phyloP scores from a whole-genome alignment of 2,113 vertebrate genomes.

The Hipposideros armiger region DNA sequence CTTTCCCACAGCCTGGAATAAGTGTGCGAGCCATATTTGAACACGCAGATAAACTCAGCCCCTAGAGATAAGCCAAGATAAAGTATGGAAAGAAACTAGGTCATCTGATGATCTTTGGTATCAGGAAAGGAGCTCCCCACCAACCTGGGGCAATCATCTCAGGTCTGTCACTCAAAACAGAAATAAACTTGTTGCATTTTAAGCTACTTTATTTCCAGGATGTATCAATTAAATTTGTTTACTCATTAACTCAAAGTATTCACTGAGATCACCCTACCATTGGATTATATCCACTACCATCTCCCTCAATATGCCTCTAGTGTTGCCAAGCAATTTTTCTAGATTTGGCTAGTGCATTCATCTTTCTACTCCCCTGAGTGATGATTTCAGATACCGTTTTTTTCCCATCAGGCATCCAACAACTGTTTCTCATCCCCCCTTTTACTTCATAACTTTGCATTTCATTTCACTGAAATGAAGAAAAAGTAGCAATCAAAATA shows the following conservation, averaged over 20 bases:
- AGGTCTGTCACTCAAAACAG: neutral
- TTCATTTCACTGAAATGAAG: constrained; percentile 17
- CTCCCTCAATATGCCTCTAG: neutral
- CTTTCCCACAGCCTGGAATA: neutral
- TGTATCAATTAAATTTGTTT: neutral
- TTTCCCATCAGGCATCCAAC: neutral
- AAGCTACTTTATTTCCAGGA: neutral
- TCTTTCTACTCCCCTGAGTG: neutral
- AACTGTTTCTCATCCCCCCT: neutral
- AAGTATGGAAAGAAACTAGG: neutral
- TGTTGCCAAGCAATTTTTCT: neutral
- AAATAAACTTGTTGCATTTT: neutral
- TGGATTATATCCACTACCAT: neutral
- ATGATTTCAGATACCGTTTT: constrained; percentile 13
- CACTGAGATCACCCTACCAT: no score
- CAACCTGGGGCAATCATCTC: neutral
- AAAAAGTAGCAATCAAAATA: neutral
- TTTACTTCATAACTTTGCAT: neutral
- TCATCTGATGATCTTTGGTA: neutral
- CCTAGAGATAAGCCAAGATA: neutral
- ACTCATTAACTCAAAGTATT: neutral
- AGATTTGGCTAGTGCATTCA: neutral
- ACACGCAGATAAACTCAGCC: neutral
- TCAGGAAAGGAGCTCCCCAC: neutral
- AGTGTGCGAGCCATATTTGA: neutral